Conservation (phyloP, 2,888 invertebrate species). For the Mechanitis mazaeus region DNA sequence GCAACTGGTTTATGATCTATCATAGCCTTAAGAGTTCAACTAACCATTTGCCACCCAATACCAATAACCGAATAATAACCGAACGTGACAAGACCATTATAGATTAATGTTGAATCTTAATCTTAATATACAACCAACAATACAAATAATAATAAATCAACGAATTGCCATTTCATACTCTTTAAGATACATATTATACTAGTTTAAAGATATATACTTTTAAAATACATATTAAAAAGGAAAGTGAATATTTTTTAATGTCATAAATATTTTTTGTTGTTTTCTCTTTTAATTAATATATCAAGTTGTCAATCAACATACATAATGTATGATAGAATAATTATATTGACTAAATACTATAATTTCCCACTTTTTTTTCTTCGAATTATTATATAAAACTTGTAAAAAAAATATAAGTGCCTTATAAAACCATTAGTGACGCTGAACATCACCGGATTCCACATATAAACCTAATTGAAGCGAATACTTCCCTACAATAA, state of each 20-base stretch:
- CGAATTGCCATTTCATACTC: too few species aligned
- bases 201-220: too few species aligned
- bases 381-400: conserved; percentile 16
- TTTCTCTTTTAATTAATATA: too few species aligned
- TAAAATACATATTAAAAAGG: too few species aligned
- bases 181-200: too few species aligned
- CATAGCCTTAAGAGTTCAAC: not conserved
- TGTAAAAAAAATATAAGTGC: not conserved
- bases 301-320: too few species aligned
- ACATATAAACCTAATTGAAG: conserved; percentile 39
- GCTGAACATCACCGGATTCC: conserved; percentile 35
- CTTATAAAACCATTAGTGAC: conserved; percentile 28
- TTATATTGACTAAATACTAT: not conserved
- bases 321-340: too few species aligned
- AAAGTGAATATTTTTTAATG: too few species aligned
- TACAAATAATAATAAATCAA: too few species aligned
- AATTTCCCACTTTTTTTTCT: conserved; percentile 3
- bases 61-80: not conserved
- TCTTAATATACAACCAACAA: too few species aligned
- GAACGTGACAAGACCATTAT: conserved; percentile 19
- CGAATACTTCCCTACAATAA: conserved; percentile 34
- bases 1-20: conserved; percentile 47
- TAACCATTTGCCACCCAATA: not conserved
- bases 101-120: conserved; percentile 24
- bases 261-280: too few species aligned